Percentiles rank a stretch among this genome's conserved stretches.
Evolutionary conservation across 2,888 invertebrate genomes (phyloP).

Genomic region (Caenorhabditis becei): DNA sequence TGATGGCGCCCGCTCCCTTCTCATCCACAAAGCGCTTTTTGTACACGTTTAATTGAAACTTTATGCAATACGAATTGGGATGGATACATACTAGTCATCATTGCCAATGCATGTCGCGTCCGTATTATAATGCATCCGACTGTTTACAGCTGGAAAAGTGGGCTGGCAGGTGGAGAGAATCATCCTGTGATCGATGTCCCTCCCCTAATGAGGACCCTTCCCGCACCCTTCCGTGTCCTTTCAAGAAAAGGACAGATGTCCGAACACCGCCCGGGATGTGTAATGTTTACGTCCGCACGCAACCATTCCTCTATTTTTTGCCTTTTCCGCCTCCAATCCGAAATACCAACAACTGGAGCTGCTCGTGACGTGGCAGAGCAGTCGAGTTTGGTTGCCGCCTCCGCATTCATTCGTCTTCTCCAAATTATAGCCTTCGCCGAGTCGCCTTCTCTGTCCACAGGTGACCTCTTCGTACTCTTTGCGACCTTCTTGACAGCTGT

Average conservation of each 20-base stretch:
- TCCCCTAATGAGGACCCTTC: slow-evolving; percentile 24
- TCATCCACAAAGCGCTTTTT: slow-evolving; percentile 15
- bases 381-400: slow-evolving; percentile 14
- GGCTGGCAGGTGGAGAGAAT: slow-evolving; percentile 5
- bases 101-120: slow-evolving; percentile 6
- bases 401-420: background rate
- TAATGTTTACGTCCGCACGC: slow-evolving; percentile 41
- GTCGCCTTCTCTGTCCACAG: slow-evolving; percentile 32
- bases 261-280: slow-evolving; percentile 23
- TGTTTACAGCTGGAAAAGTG: slow-evolving; percentile 7
- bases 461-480: slow-evolving; percentile 37
- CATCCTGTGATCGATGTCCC: slow-evolving; percentile 10
- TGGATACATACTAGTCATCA: slow-evolving; percentile 12
- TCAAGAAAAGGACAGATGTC: slow-evolving; percentile 36
- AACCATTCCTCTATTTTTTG: background rate
- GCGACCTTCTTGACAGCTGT: slow-evolving; percentile 54
- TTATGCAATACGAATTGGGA: slow-evolving; percentile 14
- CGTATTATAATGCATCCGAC: slow-evolving; percentile 1
- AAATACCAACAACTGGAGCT: slow-evolving; percentile 21
- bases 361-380: slow-evolving; percentile 7
- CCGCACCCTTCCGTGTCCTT: slow-evolving; percentile 29
- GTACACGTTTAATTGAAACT: slow-evolving; percentile 43
- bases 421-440: slow-evolving; percentile 45
- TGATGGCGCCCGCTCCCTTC: slow-evolving; percentile 7
- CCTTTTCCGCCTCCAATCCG: slow-evolving; percentile 1